Evolutionary conservation across 2,888 invertebrate species (phyloP), one percentile per base, ranked within the genome.

Genomic region (Dolichomitus sp.): DNA sequence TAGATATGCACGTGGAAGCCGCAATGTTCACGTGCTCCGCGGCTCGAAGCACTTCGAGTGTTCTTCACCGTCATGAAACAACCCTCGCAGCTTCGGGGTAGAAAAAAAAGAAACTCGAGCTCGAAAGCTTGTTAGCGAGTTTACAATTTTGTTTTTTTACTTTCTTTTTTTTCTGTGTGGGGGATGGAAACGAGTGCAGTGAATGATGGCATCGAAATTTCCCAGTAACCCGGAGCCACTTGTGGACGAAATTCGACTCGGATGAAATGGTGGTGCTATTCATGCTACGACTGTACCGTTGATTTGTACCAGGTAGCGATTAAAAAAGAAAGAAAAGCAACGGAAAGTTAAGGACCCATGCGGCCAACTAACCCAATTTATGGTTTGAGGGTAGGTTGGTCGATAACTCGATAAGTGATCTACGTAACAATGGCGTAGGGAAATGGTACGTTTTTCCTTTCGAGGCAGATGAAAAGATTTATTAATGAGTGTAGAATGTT

Each of bases 91-190:
- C 76, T 78, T 72, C 68, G 66, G 65, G 79, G 63, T 27, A 59
- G 17, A 78, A 77, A 73, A 80, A 66, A 63, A 81, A 57, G 54
- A 42, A 72, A 83, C 87, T 68, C 80, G 86, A 88, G 84, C 89
- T 90, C 89, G 89, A 91, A 92, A 92, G 92, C 91, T 92, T 89
- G 91, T 92, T 92, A 92, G 90, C 85, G 90, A 91, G 88, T 90
- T 90, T 89, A 87, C 90, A 87, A 89, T 90, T 89, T 89, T 90
- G 88, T 87, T 86, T 50, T 76, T 50, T 65, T 52, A 45, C 83
- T 30, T 7, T 79, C 40, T 73, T 61, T 63, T 52, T 66, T 70
- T 59, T 37, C 33, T 76, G 50, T 61, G 45, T 52, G 52, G 50
- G 27, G 48, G 40, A 68, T 72, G 70, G 33, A 45, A 80, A 74